A percentile compares a stretch with the other conserved stretches of the same genome.
Conservation (phyloP, 2,888 invertebrate species). For the Orthosia cruda region DNA sequence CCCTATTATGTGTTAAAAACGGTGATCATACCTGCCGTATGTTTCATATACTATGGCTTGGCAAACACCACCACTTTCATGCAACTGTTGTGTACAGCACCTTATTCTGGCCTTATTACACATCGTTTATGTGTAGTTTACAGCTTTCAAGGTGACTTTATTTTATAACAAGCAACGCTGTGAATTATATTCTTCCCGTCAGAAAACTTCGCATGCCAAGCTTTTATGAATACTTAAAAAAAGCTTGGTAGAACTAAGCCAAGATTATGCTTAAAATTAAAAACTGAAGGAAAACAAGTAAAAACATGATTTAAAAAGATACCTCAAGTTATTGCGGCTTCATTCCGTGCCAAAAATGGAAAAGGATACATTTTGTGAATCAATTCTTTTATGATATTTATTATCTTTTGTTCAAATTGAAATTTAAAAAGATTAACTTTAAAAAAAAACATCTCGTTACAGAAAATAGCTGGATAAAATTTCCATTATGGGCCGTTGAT, state of each 20-base stretch:
- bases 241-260: not conserved
- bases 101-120: constrained; percentile 45
- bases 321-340: constrained; percentile 27
- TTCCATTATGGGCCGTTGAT: too few relatives aligned
- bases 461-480: too few relatives aligned
- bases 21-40: constrained; percentile 27
- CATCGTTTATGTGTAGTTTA: constrained; percentile 31
- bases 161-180: constrained; percentile 13
- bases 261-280: constrained; percentile 15
- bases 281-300: constrained; percentile 10
- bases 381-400: constrained; percentile 16
- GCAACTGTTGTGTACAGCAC: constrained; percentile 37
- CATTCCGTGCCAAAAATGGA: constrained; percentile 47
- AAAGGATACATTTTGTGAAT: constrained; percentile 29
- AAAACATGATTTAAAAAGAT: constrained; percentile 35
- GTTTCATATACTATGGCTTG: constrained; percentile 42
- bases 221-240: constrained; percentile 23
- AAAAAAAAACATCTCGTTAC: too few relatives aligned
- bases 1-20: constrained; percentile 62
- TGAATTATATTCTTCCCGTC: constrained; percentile 12
- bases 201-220: not conserved
- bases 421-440: too few relatives aligned
- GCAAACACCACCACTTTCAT: constrained; percentile 51
- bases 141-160: constrained; percentile 29
- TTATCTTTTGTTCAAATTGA: too few relatives aligned